These are phyloP conservation scores for Cecidostiba fungosa DNA, from an alignment of 2,888 invertebrate species.

Conservation along the genomic window DNA sequence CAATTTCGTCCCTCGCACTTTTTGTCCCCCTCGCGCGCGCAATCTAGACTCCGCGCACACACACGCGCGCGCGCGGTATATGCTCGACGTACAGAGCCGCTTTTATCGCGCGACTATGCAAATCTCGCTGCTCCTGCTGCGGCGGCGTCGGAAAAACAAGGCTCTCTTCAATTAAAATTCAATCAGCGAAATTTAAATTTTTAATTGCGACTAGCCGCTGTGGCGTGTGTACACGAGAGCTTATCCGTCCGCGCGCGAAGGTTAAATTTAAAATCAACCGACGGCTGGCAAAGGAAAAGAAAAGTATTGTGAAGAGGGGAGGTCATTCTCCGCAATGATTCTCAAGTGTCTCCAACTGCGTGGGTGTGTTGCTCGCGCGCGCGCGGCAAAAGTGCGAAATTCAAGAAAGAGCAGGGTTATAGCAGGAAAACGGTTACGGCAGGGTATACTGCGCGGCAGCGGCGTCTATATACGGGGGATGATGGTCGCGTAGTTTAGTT, in stretches of 20 bases:
- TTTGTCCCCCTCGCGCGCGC: not conserved
- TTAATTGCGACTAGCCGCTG: conserved; percentile 45
- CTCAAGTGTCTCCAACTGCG: too few species aligned
- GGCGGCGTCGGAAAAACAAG: conserved; percentile 55
- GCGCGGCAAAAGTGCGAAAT: not conserved
- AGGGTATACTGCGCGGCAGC: too few species aligned
- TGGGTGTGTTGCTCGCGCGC: too few species aligned
- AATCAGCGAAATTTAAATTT: conserved; percentile 59
- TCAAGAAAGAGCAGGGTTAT: not conserved
- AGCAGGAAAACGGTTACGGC: conserved; percentile 59
- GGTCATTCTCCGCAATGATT: conserved; percentile 13
- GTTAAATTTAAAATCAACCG: not conserved
- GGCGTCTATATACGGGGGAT: conserved; percentile 68
- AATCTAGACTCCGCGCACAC: not conserved
- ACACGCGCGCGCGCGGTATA: too few species aligned
- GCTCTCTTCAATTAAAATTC: conserved; percentile 62
- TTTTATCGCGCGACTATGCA: conserved; percentile 57
- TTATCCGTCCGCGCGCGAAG: not conserved
- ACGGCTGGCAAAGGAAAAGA: not conserved
- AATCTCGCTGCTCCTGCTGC: conserved; percentile 24
- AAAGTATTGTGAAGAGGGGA: not conserved
- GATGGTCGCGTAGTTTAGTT: conserved; percentile 77
- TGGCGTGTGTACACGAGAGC: not conserved
- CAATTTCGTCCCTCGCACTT: conserved; percentile 38
- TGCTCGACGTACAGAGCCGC: too few species aligned